Percentiles rank a stretch among this genome's conserved stretches.
phyloP scores from a whole-genome alignment of 2,797 vertebrate genomes.

The Carduelis carduelis region DNA sequence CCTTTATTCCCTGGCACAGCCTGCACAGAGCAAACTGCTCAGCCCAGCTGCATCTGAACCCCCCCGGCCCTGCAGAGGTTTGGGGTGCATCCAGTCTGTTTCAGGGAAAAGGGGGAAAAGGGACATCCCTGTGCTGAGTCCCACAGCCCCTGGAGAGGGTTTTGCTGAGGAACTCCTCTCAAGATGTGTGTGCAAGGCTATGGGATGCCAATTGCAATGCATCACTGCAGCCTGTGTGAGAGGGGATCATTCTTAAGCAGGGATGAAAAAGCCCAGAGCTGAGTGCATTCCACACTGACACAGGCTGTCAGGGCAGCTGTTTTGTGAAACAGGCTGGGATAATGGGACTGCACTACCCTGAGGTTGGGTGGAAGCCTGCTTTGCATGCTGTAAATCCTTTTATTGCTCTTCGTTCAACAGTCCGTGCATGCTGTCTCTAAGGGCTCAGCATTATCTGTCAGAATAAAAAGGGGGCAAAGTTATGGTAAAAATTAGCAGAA shows the following conservation, averaged over 20 bases:
- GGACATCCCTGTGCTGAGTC: not conserved
- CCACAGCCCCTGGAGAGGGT: not conserved
- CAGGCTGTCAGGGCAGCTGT: not conserved
- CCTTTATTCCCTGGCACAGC: not conserved
- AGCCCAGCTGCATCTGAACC: not conserved
- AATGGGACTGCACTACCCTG: not conserved
- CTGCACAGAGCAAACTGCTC: not conserved
- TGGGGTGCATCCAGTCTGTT: not conserved
- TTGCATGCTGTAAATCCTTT: not conserved
- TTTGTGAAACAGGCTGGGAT: constrained; percentile 11
- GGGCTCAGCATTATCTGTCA: not conserved
- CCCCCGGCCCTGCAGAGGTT: not conserved
- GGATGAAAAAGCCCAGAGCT: constrained; percentile 9
- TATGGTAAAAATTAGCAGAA: not conserved
- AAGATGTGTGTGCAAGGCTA: not conserved
- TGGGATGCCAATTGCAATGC: not conserved
- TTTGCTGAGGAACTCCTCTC: not conserved
- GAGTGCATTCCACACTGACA: constrained; percentile 4
- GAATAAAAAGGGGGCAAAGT: not conserved
- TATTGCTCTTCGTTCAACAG: not conserved
- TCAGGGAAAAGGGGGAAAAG: not conserved
- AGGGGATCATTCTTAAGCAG: not conserved
- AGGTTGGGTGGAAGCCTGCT: not conserved
- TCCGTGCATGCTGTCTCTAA: not conserved
- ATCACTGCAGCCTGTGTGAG: not conserved